A percentile compares a stretch with the other conserved stretches of the same genome.
Evolutionary conservation across 2,113 vertebrate genomes (phyloP).

Genomic region (Oxygymnocypris stewartii): DNA sequence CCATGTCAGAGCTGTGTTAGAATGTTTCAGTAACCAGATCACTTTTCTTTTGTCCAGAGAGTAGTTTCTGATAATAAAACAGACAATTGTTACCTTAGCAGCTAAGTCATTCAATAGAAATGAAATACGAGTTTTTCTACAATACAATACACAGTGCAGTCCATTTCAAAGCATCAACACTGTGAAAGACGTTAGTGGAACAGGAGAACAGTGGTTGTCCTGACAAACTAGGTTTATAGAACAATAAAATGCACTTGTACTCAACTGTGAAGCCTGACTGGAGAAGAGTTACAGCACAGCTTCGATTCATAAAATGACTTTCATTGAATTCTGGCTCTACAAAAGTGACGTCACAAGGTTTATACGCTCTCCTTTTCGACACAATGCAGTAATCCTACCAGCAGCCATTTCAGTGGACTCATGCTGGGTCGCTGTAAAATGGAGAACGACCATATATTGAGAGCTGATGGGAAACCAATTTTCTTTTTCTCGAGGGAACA

Average conservation of each 20-base stretch:
- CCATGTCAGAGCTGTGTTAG: not conserved
- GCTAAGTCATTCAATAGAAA: not conserved
- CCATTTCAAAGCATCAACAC: conserved; percentile 24
- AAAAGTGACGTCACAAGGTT: conserved; percentile 58
- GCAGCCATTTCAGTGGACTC: conserved; percentile 39
- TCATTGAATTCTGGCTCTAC: conserved; percentile 37
- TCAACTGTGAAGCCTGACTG: conserved; percentile 47
- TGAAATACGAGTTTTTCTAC: not conserved
- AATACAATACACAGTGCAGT: conserved; percentile 9
- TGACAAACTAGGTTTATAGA: conserved; percentile 46
- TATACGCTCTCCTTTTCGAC: conserved; percentile 38
- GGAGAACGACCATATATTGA: conserved; percentile 13
- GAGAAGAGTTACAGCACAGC: conserved; percentile 44
- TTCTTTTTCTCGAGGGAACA: conserved; percentile 17
- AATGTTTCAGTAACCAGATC: not conserved
- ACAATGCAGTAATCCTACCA: conserved; percentile 32
- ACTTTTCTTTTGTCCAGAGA: not conserved
- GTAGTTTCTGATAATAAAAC: conserved; percentile 17
- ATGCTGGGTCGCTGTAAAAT: conserved; percentile 34
- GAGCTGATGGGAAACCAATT: conserved; percentile 30
- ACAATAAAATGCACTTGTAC: conserved; percentile 56
- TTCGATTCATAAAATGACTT: conserved; percentile 55
- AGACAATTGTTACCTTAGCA: not conserved
- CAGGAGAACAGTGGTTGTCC: conserved; percentile 32
- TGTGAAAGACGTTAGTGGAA: conserved; percentile 1